Percentiles rank a stretch among this genome's conserved stretches.
These are phyloP conservation scores for Crenuchus spilurus DNA, from an alignment of 2,797 vertebrate genomes.

Conservation along the genomic window DNA sequence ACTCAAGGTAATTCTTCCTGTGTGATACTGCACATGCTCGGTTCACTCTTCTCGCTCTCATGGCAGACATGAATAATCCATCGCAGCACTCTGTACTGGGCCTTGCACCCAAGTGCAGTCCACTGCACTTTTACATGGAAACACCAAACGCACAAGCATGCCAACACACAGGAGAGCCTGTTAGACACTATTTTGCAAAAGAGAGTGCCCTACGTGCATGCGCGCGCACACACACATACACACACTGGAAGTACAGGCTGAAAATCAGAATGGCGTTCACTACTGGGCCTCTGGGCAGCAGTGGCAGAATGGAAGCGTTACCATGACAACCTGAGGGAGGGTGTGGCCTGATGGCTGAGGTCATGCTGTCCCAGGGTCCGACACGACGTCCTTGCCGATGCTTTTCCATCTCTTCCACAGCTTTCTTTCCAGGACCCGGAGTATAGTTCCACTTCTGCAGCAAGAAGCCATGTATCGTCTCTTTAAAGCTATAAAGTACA, in stretches of 20 bases:
- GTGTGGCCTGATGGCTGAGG: slow-evolving; percentile 20
- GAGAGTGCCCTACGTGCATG: slow-evolving; percentile 47
- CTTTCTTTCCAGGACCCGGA: background rate
- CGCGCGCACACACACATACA: slow-evolving; percentile 44
- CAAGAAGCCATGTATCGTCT: slow-evolving; percentile 1
- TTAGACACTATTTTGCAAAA: slow-evolving; percentile 38
- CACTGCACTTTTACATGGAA: background rate
- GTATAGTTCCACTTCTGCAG: background rate
- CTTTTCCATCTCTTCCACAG: background rate
- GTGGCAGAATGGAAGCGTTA: slow-evolving; percentile 43
- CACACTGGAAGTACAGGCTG: slow-evolving; percentile 62
- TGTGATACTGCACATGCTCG: background rate
- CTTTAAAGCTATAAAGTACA: slow-evolving; percentile 42
- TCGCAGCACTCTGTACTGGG: slow-evolving; percentile 62
- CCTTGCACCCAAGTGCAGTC: background rate
- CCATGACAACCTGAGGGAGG: slow-evolving; percentile 33
- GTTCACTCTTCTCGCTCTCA: slow-evolving; percentile 13
- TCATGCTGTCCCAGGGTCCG: slow-evolving; percentile 9
- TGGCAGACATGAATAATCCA: slow-evolving; percentile 73
- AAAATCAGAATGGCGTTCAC: slow-evolving; percentile 44
- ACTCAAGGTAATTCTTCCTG: background rate
- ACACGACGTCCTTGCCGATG: background rate
- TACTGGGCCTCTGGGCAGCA: slow-evolving; percentile 32
- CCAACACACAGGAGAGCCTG: slow-evolving; percentile 44
- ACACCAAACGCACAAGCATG: slow-evolving; percentile 46